Base-by-base conservation (phyloP, 2,113 vertebrate genomes). In the Varanus komodoensis region DNA sequence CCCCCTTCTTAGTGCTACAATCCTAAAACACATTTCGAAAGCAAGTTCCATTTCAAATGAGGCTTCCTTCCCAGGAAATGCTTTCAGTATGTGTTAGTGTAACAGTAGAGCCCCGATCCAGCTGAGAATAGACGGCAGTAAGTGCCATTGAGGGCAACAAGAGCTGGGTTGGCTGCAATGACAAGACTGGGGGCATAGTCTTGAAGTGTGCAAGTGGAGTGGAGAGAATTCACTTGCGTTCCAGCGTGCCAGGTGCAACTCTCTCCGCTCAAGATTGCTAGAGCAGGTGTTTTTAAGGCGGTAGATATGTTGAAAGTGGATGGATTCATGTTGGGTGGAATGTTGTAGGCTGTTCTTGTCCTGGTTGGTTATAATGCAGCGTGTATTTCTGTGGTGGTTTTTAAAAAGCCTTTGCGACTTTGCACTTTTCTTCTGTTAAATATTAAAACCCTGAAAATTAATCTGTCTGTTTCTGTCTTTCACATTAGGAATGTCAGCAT, bases 391-490 rank as follows among this genome's bases (percentile, higher is more conserved):
- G 93, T 94, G 93, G 94, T 96, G 95, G 94, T 94, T 93, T 73
- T 64, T 19, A 64, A 52, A 71, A 87, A 95, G 91, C 92, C 95
- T 23, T 96, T 95, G 94, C 94, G 95, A 96, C 93, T 96, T 96
- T 95, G 90, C 95, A 96, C 95, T 96, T 96, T 96, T 83, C 93
- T 95, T 94, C 95, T 94, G 90, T 94, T 94, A 91, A 95, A 84
- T 96, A 96, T 96, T 96, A 96, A 96, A 77, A 96, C 87, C 57
- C 92, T 95, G 88, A 94, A 95, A 96, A 94, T 85, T 82, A 93
- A 84, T 0, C 8, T 86, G 69, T 69, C 69, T 84, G 90, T 92
- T 92, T 93, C 74, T 91, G 82, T 50, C 68, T 67, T 82, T 54
- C 78, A 68, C 69, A 87, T 57, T 54, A 61, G 44, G 68, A 44